phyloP scores from a whole-genome alignment of 1,140 invertebrate genomes.

The Drosophila equinoxialis region DNA sequence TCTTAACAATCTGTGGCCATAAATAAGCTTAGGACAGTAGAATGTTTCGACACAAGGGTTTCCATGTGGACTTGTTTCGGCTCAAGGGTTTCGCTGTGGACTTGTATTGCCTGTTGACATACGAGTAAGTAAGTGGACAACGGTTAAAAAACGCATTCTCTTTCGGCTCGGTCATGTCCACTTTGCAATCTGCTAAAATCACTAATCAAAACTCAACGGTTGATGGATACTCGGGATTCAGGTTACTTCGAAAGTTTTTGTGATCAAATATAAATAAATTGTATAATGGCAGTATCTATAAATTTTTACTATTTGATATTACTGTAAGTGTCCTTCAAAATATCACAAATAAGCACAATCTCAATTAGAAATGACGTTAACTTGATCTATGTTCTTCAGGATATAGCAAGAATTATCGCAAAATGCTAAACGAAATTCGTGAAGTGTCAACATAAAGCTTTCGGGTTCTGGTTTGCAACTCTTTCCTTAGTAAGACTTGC shows the following conservation, averaged over 20 bases:
- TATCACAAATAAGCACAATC: conserved; percentile 23
- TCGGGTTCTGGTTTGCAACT: conserved; percentile 5
- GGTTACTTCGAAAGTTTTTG: neutral
- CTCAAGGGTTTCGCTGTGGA: conserved; percentile 31
- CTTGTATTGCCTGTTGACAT: conserved; percentile 52
- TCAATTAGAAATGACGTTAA: conserved; percentile 56
- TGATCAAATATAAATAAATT: neutral
- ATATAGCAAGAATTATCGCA: conserved; percentile 36
- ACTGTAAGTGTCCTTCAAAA: conserved; percentile 16
- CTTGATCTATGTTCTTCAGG: conserved; percentile 17
- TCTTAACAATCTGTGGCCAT: conserved; percentile 77
- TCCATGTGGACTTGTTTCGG: conserved; percentile 37
- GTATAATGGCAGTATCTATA: neutral
- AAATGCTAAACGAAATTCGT: conserved; percentile 65
- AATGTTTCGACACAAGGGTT: conserved; percentile 60
- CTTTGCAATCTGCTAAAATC: conserved; percentile 3
- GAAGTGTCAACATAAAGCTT: conserved; percentile 60
- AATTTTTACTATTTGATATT: conserved; percentile 1
- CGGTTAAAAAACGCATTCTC: conserved; percentile 23
- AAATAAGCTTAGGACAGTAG: conserved; percentile 78
- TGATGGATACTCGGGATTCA: neutral
- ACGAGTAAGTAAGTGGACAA: conserved; percentile 47
- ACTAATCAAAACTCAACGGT: neutral
- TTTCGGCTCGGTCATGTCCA: conserved; percentile 17
- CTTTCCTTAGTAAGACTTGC: conserved; percentile 46